Conservation (phyloP, 2,888 invertebrate species). For the Hoplodrina blanda region DNA sequence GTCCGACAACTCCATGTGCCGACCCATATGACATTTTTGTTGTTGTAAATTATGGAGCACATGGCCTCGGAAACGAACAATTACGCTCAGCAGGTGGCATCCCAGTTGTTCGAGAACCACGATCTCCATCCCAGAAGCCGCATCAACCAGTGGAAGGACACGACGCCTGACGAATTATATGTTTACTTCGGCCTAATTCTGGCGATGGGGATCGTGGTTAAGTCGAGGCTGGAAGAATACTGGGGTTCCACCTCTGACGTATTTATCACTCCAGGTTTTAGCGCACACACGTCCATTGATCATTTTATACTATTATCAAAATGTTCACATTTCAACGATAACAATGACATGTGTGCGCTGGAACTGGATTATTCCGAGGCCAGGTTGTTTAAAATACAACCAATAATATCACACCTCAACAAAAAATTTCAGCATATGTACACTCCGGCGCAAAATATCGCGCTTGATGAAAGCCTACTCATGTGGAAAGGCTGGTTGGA, state of each 20-base stretch:
- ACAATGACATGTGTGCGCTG: background rate
- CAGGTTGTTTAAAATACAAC: background rate
- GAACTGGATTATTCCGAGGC: background rate
- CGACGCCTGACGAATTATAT: background rate
- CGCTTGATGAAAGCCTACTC: background rate
- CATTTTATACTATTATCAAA: background rate
- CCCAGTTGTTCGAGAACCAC: background rate
- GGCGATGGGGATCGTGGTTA: conserved; percentile 11
- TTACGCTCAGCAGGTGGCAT: conserved; percentile 8
- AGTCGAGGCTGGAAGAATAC: background rate
- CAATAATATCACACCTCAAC: conserved; percentile 4
- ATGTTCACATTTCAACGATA: background rate
- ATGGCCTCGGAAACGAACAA: conserved; percentile 59
- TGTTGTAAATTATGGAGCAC: conserved; percentile 57
- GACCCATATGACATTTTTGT: conserved; percentile 57
- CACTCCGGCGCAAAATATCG: background rate
- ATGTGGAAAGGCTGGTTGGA: background rate
- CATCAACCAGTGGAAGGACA: background rate
- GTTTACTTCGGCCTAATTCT: background rate
- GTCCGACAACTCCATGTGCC: conserved; percentile 47
- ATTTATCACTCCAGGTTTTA: conserved; percentile 9
- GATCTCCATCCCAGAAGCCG: background rate
- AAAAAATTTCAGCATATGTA: background rate
- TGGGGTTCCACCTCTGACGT: background rate
- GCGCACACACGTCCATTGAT: background rate